phyloP scores from a whole-genome alignment of 2,113 vertebrate species.

The Pseudopodoces humilis region DNA sequence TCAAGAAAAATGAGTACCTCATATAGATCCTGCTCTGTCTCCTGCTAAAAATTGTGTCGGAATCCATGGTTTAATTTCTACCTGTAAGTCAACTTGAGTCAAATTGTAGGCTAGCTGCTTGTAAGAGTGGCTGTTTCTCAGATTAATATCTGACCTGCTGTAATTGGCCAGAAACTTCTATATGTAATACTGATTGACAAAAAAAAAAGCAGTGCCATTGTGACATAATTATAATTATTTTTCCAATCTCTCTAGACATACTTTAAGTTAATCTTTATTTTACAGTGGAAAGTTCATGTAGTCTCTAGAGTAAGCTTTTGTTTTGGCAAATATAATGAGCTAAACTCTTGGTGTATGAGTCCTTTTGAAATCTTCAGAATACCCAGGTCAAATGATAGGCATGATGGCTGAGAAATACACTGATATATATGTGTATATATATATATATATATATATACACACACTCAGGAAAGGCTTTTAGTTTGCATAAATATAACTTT shows the following conservation, averaged over 20 bases:
- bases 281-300: background rate
- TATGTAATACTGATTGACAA: background rate
- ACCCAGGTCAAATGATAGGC: background rate
- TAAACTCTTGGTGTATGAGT: background rate
- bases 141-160: background rate
- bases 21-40: background rate
- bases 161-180: background rate
- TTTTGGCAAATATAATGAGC: background rate
- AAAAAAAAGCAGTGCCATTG: background rate
- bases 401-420: background rate
- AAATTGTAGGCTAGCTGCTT: background rate
- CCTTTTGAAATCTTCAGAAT: background rate
- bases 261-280: background rate
- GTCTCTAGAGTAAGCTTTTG: background rate
- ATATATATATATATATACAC: background rate
- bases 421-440: too few relatives aligned
- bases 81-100: background rate
- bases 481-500: background rate
- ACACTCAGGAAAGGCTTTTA: background rate
- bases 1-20: background rate
- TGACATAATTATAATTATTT: background rate
- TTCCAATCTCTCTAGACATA: background rate
- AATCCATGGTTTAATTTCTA: background rate
- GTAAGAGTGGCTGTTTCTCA: background rate
- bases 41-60: background rate